Conservation (phyloP, 2,888 invertebrate species). For the Papilio demoleus region DNA sequence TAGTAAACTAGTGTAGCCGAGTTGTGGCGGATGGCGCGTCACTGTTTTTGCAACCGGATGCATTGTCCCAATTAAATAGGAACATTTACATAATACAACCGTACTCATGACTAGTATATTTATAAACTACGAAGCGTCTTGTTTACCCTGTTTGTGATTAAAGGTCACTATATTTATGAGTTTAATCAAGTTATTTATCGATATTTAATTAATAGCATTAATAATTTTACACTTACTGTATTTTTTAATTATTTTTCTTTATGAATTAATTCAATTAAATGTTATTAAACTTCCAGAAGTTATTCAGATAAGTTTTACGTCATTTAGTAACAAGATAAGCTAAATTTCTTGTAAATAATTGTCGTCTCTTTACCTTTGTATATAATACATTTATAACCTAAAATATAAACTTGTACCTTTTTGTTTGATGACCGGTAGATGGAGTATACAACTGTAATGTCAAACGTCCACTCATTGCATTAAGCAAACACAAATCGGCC, state of each 20-base stretch:
- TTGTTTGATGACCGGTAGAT: too few species aligned
- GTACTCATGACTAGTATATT: background rate
- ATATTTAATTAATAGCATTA: background rate
- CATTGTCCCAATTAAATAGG: slow-evolving; percentile 34
- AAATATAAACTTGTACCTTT: too few species aligned
- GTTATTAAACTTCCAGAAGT: too few species aligned
- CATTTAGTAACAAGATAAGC: too few species aligned
- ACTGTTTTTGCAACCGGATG: slow-evolving; percentile 36
- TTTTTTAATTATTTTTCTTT: too few species aligned
- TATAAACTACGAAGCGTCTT: background rate
- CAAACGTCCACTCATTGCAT: background rate
- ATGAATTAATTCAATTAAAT: too few species aligned
- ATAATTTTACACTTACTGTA: too few species aligned
- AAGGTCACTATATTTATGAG: slow-evolving; percentile 26
- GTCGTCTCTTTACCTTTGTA: too few species aligned
- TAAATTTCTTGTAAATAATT: too few species aligned
- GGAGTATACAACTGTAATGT: too few species aligned
- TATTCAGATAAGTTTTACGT: too few species aligned
- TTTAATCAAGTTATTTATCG: background rate
- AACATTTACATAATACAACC: slow-evolving; percentile 31
- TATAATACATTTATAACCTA: too few species aligned
- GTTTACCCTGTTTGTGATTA: slow-evolving; percentile 3
- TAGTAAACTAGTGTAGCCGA: background rate
- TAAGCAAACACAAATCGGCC: slow-evolving; percentile 30
- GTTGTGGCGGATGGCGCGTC: background rate